These are phyloP conservation scores for Halichoeres trimaculatus DNA, from an alignment of 2,113 vertebrate species.

Conservation along the genomic window DNA sequence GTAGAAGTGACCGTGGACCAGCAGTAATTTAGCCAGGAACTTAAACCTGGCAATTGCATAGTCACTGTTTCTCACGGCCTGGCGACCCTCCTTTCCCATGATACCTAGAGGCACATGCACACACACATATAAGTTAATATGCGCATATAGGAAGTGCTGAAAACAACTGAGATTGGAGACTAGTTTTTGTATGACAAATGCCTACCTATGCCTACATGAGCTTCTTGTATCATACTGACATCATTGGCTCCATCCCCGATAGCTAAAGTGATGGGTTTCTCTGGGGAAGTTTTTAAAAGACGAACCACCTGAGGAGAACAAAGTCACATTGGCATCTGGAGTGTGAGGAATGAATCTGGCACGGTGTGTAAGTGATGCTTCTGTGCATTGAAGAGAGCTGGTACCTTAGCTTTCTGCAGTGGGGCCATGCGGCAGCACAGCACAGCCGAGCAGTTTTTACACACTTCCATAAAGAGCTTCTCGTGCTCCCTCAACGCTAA, in stretches of 20 bases:
- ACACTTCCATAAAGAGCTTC: conserved; percentile 98
- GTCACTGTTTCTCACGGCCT: conserved; percentile 99
- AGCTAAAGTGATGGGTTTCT: conserved; percentile 96
- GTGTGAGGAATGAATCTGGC: neutral
- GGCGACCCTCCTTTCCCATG: conserved; percentile 98
- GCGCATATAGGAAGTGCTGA: neutral
- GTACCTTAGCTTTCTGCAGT: conserved; percentile 96
- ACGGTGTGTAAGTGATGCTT: neutral
- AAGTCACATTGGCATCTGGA: neutral
- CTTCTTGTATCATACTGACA: conserved; percentile 99
- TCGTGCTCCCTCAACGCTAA: conserved; percentile 95
- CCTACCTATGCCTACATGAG: conserved; percentile 96
- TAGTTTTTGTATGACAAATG: neutral
- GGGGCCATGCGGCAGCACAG: conserved; percentile 98
- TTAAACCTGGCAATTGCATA: conserved; percentile 99
- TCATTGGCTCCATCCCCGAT: conserved; percentile 97
- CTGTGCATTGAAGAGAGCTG: neutral
- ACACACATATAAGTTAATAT: conserved; percentile 7
- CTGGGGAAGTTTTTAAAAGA: conserved; percentile 94
- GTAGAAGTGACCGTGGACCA: conserved; percentile 99
- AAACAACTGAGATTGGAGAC: neutral
- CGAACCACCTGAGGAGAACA: conserved; percentile 88
- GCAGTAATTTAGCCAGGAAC: conserved; percentile 96
- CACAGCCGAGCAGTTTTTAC: conserved; percentile 94
- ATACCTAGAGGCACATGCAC: conserved; percentile 84